A percentile compares a stretch with the other conserved stretches of the same genome.
Evolutionary conservation across 2,113 vertebrate species (phyloP).

Genomic region (Pangasianodon gigas): DNA sequence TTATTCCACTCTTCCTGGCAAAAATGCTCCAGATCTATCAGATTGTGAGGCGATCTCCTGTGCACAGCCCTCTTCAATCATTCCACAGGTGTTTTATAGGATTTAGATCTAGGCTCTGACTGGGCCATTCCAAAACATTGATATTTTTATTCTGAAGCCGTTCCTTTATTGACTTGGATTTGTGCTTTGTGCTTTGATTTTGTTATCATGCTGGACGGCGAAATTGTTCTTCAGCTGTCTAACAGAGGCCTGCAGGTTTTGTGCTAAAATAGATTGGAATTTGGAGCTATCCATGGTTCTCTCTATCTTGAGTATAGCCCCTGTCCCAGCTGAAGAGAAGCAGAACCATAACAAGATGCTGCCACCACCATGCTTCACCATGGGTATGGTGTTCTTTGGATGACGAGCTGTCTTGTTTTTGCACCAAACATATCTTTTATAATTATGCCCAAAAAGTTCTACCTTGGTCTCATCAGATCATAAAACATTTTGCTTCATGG

Average conservation of each 20-base stretch:
- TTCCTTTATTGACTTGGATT: background rate
- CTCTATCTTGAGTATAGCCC: background rate
- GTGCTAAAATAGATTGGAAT: background rate
- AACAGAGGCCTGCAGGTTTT: too few relatives aligned
- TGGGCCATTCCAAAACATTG: background rate
- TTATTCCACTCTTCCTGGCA: too few relatives aligned
- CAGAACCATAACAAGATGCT: background rate
- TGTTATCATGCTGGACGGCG: background rate
- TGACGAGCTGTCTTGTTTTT: background rate
- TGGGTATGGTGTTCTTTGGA: background rate
- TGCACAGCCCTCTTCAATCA: background rate
- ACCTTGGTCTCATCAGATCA: background rate
- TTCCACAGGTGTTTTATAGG: background rate
- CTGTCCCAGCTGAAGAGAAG: background rate
- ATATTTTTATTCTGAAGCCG: background rate
- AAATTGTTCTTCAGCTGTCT: background rate
- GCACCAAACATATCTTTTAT: background rate
- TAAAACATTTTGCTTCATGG: background rate
- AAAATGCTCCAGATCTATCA: background rate
- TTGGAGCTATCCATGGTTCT: background rate
- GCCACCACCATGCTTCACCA: background rate
- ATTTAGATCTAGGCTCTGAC: background rate
- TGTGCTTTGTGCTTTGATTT: background rate
- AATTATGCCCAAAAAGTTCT: background rate
- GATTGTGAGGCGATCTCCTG: background rate